A percentile compares a stretch with the other conserved stretches of the same genome.
These are phyloP conservation scores for Pagetopsis macropterus DNA, from an alignment of 2,797 vertebrate genomes.

Conservation along the genomic window DNA sequence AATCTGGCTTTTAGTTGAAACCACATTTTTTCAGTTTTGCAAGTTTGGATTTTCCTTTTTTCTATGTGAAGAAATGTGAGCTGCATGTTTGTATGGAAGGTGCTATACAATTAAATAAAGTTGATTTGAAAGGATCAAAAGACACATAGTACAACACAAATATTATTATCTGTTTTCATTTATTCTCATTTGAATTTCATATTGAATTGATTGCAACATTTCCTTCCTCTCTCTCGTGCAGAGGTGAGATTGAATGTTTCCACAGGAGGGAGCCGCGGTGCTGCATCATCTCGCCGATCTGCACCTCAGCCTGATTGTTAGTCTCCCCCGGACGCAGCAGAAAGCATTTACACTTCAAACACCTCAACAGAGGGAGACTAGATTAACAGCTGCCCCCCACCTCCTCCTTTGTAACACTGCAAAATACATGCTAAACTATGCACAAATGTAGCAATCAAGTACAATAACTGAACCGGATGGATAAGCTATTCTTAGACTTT, in stretches of 20 bases:
- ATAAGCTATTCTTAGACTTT: slow-evolving; percentile 25
- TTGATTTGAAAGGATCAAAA: no score
- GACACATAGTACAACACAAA: no score
- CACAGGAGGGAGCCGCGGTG: slow-evolving; percentile 34
- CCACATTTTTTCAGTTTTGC: no score
- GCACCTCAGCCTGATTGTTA: slow-evolving; percentile 40
- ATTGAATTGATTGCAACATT: background rate
- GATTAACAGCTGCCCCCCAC: slow-evolving; percentile 36
- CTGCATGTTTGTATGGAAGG: no score
- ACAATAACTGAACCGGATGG: slow-evolving; percentile 39
- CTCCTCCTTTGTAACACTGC: slow-evolving; percentile 9
- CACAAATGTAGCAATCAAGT: slow-evolving; percentile 37
- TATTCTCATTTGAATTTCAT: background rate
- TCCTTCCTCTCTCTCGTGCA: background rate
- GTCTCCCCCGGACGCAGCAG: slow-evolving; percentile 41
- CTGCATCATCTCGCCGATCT: slow-evolving; percentile 18
- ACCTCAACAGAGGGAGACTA: slow-evolving; percentile 26
- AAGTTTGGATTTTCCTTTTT: no score
- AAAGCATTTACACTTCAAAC: slow-evolving; percentile 70
- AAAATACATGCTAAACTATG: slow-evolving; percentile 43
- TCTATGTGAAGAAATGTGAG: no score
- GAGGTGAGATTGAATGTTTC: slow-evolving; percentile 20
- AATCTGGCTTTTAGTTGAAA: no score
- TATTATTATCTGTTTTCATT: background rate
- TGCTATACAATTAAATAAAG: no score